Percentiles rank a stretch among this genome's conserved stretches.
Conservation (phyloP, 2,797 vertebrate genomes). For the Sebastes kiyomatsui region DNA sequence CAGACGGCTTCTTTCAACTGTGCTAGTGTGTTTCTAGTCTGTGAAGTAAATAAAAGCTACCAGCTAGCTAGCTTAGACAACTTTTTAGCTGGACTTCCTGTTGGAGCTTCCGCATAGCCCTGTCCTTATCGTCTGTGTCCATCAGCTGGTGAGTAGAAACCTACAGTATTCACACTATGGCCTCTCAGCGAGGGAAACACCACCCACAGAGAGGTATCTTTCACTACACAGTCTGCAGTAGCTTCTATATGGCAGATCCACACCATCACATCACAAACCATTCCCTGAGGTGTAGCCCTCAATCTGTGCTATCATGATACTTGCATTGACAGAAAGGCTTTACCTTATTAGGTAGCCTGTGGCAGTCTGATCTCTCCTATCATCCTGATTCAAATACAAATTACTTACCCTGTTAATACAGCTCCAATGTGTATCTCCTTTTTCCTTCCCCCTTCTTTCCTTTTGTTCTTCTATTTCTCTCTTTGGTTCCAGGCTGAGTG, state of each 20-base stretch:
- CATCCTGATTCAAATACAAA: background rate
- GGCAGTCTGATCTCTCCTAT: background rate
- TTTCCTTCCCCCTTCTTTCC: slow-evolving; percentile 26
- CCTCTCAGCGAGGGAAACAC: background rate
- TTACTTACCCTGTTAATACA: slow-evolving; percentile 55
- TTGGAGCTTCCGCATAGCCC: slow-evolving; percentile 75
- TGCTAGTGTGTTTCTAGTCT: background rate
- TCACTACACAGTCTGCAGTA: background rate
- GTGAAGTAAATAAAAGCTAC: background rate
- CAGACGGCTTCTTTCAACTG: background rate
- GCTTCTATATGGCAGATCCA: background rate
- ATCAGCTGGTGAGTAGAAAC: slow-evolving; percentile 24
- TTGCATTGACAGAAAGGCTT: background rate
- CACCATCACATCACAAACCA: background rate
- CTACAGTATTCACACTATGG: background rate
- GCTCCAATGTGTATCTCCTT: slow-evolving; percentile 36
- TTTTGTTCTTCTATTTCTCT: slow-evolving; percentile 52
- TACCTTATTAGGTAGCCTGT: slow-evolving; percentile 65
- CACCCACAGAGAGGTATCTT: background rate
- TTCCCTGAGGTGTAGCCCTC: background rate
- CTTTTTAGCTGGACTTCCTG: slow-evolving; percentile 77
- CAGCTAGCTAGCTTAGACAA: slow-evolving; percentile 25
- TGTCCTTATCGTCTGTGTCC: slow-evolving; percentile 34
- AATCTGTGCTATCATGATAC: background rate
- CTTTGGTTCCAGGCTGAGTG: slow-evolving; percentile 47